These are phyloP conservation scores for Stenolophus ochropezus DNA, from an alignment of 2,888 invertebrate species.

Conservation along the genomic window DNA sequence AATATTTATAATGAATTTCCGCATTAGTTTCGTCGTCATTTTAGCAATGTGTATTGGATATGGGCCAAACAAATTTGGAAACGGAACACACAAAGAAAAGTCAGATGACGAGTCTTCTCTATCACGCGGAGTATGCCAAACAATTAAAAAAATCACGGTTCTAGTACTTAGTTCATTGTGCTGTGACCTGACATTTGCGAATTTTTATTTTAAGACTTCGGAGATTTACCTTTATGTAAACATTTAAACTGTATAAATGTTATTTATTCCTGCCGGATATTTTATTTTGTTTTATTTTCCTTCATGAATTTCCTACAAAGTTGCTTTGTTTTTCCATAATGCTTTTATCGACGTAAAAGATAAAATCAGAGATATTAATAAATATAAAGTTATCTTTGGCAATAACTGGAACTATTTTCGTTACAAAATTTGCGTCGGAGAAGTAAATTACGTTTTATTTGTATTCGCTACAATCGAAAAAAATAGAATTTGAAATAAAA, in stretches of 20 bases:
- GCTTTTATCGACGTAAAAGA: background rate
- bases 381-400: background rate
- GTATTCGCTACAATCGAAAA: background rate
- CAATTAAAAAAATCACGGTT: constrained; percentile 18
- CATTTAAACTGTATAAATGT: background rate
- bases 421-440: background rate
- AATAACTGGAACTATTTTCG: background rate
- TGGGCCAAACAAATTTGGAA: constrained; percentile 50
- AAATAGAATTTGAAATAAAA: constrained; percentile 20
- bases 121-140: constrained; percentile 34
- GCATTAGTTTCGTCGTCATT: constrained; percentile 47
- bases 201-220: constrained; percentile 23
- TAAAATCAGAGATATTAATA: background rate
- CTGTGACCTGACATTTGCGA: constrained; percentile 28
- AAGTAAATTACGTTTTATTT: constrained; percentile 13
- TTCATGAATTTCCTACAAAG: constrained; percentile 4
- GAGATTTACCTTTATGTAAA: constrained; percentile 1
- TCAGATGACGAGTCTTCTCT: constrained; percentile 40
- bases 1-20: constrained; percentile 50
- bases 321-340: background rate
- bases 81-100: constrained; percentile 52
- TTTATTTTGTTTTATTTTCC: background rate
- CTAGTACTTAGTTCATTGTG: constrained; percentile 38
- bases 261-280: background rate
- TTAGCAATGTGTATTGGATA: constrained; percentile 50